These are phyloP conservation scores for Garra rufa DNA, from an alignment of 2,113 vertebrate genomes.

Conservation along the genomic window DNA sequence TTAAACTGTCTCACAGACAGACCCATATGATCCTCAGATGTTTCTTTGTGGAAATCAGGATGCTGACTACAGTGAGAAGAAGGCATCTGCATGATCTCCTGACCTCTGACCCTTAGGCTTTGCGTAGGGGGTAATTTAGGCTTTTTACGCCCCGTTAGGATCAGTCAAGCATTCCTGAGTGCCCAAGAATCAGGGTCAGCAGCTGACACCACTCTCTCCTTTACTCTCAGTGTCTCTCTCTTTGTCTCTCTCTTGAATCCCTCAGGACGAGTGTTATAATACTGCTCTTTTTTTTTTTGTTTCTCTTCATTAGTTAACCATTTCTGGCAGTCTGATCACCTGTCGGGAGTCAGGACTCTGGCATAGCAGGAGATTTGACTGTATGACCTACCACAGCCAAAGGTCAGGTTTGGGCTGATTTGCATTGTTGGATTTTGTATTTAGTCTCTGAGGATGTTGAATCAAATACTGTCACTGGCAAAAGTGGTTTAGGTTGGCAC, in stretches of 20 bases:
- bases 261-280: constrained; percentile 13
- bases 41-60: constrained; percentile 57
- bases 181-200: constrained; percentile 74
- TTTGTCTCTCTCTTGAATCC: constrained; percentile 26
- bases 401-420: background rate
- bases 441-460: background rate
- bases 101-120: constrained; percentile 69
- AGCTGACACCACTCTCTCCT: constrained; percentile 72
- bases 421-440: background rate
- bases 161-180: constrained; percentile 73
- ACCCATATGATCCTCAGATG: constrained; percentile 40
- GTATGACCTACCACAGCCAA: background rate
- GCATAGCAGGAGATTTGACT: background rate
- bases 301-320: constrained; percentile 16
- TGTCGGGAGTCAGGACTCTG: background rate
- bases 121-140: constrained; percentile 71
- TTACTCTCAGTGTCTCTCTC: constrained; percentile 13
- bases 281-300: constrained; percentile 41
- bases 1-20: constrained; percentile 4
- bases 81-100: constrained; percentile 73
- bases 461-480: background rate
- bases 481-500: background rate
- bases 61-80: constrained; percentile 73
- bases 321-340: background rate
- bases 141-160: constrained; percentile 69